Base-by-base conservation (phyloP, 2,113 vertebrate species). In the Pungitius pungitius region DNA sequence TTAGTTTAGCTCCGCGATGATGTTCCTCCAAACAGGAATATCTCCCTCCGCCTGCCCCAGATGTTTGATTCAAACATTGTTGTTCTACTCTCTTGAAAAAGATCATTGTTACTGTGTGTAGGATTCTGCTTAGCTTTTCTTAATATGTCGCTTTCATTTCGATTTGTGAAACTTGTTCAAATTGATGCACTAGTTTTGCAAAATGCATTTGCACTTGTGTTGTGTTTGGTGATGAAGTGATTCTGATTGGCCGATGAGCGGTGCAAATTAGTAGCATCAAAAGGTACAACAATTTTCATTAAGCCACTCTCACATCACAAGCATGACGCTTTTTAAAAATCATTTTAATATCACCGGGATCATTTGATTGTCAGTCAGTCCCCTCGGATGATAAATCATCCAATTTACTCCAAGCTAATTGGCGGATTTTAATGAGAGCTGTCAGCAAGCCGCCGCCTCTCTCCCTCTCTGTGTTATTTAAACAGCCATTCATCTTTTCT, bases 401-500 rank as follows among this genome's bases (percentile, higher is more conserved):
- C 86, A 81, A 92, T 90, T 90, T 90, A 84, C 82, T 84, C 74
- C 37, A 66, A 86, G 85, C 81, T 89, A 90, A 92, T 89, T 88
- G 89, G 85, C 63, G 73, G 86, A 86, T 92, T 87, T 90, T 92
- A 90, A 90, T 92, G 89, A 84, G 80, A 82, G 80, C 78, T 79
- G 85, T 85, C 89, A 87, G 88, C 87, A 73, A 49, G 52, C 42
- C 69, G 49, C 42, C 69, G 52, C 39, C 39, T 11, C 57, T 57
- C 55, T 66, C 73, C 45, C 75, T 63, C 62, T 70, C 71, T 58
- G 30, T 81, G 78, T 82, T 86, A 81, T 86, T 91, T 83, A 84
- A 83, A 84, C 85, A 83, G 73, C 84, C 80, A 90, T 90, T 90
- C 77, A 83, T 86, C 85, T 88, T 75, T 77, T 72, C 75, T 82